Evolutionary conservation across 2,888 invertebrate genomes (phyloP), one percentile per base, ranked within the genome.

Genomic region (Trilocha varians): DNA sequence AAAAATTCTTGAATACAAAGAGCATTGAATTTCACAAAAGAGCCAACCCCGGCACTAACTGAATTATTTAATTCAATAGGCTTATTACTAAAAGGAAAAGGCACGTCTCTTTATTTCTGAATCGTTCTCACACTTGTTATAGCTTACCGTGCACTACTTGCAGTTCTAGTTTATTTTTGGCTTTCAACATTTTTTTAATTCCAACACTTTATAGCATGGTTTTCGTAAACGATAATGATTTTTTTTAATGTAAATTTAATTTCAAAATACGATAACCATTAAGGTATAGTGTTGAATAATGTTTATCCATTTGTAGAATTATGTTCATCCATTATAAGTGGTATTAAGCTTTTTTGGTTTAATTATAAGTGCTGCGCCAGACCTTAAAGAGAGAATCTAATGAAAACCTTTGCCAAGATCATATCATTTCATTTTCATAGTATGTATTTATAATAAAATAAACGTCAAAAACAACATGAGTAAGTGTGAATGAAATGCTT

Each of bases 41-140:
- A 17, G 17, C 39, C 39, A 44, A 47, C 48, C 60, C 62, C 52
- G 59, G 52, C 45, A 45, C 52, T 57, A 57, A 58, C 47, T 54
- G 53, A 65, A 67, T 69, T 65, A 62, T 57, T 55, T 58, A 53
- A 58, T 62, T 73, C 63, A 74, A 74, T 65, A 62, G 62, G 66
- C 71, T 70, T 71, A 71, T 73, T 73, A 71, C 55, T 62, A 61
- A 32, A 33, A 34, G 33, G 17, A 39, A 39, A 39, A 17, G 25
- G 39, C 33, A 9, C 8, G 39, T 39, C 39, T 33, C 33, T 39
- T 17, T 39, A 34, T 13, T 39, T 17, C 17, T 16, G 34, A 34
- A 17, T 33, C n/a, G 33, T 34, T 34, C 34, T 39, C 39, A 39
- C 39, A 39, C 39, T 39, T 39, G 33, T 16, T 33, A 32, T 34